A percentile compares a stretch with the other conserved stretches of the same genome.
These are phyloP conservation scores for Lobophora halterata DNA, from an alignment of 2,888 invertebrate genomes.

Conservation along the genomic window DNA sequence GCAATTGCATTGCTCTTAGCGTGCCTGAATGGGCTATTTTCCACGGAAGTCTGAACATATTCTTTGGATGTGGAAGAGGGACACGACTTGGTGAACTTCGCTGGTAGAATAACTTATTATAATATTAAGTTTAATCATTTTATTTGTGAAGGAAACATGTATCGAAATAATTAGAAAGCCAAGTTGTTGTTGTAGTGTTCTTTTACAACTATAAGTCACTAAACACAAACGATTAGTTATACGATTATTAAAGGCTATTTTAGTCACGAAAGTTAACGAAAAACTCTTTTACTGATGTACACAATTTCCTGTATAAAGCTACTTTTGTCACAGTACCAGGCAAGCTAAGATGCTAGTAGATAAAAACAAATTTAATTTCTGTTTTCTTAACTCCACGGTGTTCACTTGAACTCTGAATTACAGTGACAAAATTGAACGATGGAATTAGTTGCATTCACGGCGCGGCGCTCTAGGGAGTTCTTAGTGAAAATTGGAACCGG, in stretches of 20 bases:
- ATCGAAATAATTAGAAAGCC: no score
- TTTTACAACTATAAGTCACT: no score
- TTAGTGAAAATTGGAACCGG: constrained; percentile 26
- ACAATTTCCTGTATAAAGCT: no score
- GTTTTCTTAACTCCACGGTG: constrained; percentile 34
- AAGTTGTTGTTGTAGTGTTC: no score
- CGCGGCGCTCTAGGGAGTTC: constrained; percentile 15
- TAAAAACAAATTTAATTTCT: not conserved
- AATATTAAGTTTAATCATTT: no score
- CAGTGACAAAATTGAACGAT: constrained; percentile 50
- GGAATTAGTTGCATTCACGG: constrained; percentile 31
- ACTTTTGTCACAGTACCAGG: no score
- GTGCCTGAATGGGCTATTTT: constrained; percentile 28
- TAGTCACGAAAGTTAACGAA: no score
- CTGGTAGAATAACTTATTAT: not conserved
- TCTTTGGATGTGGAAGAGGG: not conserved
- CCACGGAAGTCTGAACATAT: constrained; percentile 10
- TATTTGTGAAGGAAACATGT: no score
- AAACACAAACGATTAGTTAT: no score
- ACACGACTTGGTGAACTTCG: not conserved
- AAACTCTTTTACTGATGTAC: no score
- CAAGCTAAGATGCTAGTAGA: no score
- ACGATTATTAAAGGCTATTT: no score
- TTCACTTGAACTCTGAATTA: constrained; percentile 62
- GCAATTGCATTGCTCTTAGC: constrained; percentile 59